Evolutionary conservation across 2,113 vertebrate genomes (phyloP).

Genomic region (Syrmaticus mikado): DNA sequence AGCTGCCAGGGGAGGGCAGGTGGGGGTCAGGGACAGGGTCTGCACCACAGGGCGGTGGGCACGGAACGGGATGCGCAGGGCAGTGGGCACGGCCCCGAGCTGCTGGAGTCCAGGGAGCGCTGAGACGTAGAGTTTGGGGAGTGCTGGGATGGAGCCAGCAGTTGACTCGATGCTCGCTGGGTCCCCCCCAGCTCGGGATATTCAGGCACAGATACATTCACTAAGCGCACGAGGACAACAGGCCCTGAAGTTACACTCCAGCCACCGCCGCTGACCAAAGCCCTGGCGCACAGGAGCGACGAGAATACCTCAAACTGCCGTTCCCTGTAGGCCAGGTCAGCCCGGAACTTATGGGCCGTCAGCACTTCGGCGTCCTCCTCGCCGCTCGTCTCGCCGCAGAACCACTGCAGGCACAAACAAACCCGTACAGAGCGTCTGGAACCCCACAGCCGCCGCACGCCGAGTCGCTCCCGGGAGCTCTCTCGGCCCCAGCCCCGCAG

Average conservation of each 20-base stretch:
- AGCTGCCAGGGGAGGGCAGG: too few relatives aligned
- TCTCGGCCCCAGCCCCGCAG: background rate
- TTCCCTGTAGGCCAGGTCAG: constrained; percentile 85
- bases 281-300: background rate
- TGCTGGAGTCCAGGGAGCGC: background rate
- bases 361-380: constrained; percentile 76
- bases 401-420: constrained; percentile 83
- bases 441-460: too few relatives aligned
- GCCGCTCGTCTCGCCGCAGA: constrained; percentile 71
- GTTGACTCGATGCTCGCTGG: too few relatives aligned
- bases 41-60: too few relatives aligned
- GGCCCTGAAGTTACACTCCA: accelerated
- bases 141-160: too few relatives aligned
- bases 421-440: background rate
- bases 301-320: constrained; percentile 82
- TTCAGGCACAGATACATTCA: accelerated
- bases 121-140: background rate
- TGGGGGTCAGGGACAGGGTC: too few relatives aligned
- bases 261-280: accelerated
- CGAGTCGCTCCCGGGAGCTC: background rate
- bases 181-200: too few relatives aligned
- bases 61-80: too few relatives aligned
- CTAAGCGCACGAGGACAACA: accelerated
- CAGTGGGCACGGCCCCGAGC: too few relatives aligned
- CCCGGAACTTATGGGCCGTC: constrained; percentile 86